These are phyloP conservation scores for Encarsia formosa DNA, from an alignment of 2,888 invertebrate genomes.

Conservation along the genomic window DNA sequence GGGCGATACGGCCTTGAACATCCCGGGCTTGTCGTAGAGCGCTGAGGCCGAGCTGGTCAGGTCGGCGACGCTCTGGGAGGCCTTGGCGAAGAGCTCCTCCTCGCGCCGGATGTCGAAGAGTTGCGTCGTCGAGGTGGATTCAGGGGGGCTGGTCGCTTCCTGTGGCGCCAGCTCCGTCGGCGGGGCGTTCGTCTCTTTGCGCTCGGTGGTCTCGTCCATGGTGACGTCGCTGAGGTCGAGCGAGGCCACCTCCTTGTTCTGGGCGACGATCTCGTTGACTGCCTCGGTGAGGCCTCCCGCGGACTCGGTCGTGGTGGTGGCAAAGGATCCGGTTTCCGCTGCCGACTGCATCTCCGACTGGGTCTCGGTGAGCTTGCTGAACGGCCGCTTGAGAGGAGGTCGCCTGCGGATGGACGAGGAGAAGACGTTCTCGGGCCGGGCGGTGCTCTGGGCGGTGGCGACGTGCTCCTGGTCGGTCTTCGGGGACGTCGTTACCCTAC, in stretches of 20 bases:
- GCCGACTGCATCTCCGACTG: slow-evolving; percentile 47
- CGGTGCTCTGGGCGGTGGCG: slow-evolving; percentile 31
- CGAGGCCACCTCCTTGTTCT: not conserved
- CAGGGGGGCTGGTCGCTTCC: not conserved
- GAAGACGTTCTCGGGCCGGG: slow-evolving; percentile 41
- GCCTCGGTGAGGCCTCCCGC: slow-evolving; percentile 23
- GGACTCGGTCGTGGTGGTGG: slow-evolving; percentile 44
- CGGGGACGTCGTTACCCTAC: slow-evolving; percentile 30
- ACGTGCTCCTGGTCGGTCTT: slow-evolving; percentile 14
- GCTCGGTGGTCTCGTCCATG: slow-evolving; percentile 28
- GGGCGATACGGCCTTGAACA: slow-evolving; percentile 65
- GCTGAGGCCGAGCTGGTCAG: slow-evolving; percentile 70
- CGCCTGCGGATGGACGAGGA: slow-evolving; percentile 40
- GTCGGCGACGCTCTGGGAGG: slow-evolving; percentile 67
- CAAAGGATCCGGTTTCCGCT: slow-evolving; percentile 40
- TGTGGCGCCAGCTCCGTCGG: not conserved
- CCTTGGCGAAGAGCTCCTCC: slow-evolving; percentile 45
- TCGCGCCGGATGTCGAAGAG: slow-evolving; percentile 34
- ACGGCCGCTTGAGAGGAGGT: slow-evolving; percentile 38
- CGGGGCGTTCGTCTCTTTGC: not conserved
- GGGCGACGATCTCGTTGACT: not conserved
- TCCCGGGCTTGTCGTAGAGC: slow-evolving; percentile 67
- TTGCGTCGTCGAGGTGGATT: slow-evolving; percentile 5
- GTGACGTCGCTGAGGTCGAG: slow-evolving; percentile 24
- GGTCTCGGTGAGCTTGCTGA: slow-evolving; percentile 43